Conservation (phyloP, 2,888 invertebrate species). For the Aspidiotus destructor region DNA sequence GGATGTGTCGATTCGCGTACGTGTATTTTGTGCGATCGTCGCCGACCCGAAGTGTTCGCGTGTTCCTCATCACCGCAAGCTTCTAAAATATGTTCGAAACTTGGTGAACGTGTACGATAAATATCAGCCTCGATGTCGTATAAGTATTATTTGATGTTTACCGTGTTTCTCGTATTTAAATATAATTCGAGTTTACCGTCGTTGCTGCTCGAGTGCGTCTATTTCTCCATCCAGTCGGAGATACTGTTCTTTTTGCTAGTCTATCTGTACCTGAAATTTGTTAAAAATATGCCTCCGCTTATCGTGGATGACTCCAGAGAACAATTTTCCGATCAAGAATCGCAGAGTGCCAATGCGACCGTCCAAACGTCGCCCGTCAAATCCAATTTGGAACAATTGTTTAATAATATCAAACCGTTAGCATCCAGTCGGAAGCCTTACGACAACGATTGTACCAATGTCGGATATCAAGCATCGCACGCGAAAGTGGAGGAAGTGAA, state of each 20-base stretch:
- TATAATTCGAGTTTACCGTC: constrained; percentile 7
- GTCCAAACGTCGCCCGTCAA: constrained; percentile 10
- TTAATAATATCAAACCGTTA: constrained; percentile 6
- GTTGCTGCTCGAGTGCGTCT: constrained; percentile 22
- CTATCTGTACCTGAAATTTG: constrained; percentile 28
- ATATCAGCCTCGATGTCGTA: constrained; percentile 22
- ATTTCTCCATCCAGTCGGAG: constrained; percentile 8
- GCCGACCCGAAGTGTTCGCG: not conserved
- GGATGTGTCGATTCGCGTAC: constrained; percentile 6
- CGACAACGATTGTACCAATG: not conserved
- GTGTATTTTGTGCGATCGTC: constrained; percentile 8
- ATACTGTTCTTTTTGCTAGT: constrained; percentile 20
- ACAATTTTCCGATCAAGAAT: constrained; percentile 24
- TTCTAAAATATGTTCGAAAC: constrained; percentile 3
- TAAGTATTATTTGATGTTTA: constrained; percentile 15
- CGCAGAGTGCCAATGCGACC: not conserved
- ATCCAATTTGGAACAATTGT: not conserved
- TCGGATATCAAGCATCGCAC: not conserved
- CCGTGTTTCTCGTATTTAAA: constrained; percentile 23
- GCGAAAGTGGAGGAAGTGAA: constrained; percentile 21
- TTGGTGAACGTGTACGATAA: not conserved
- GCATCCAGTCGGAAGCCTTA: constrained; percentile 11
- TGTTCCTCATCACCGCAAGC: not conserved
- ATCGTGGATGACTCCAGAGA: constrained; percentile 24
- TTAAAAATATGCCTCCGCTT: constrained; percentile 6